A percentile compares a stretch with the other conserved stretches of the same genome.
Conservation (phyloP, 2,797 vertebrate species). For the Hafferia zeledoni region DNA sequence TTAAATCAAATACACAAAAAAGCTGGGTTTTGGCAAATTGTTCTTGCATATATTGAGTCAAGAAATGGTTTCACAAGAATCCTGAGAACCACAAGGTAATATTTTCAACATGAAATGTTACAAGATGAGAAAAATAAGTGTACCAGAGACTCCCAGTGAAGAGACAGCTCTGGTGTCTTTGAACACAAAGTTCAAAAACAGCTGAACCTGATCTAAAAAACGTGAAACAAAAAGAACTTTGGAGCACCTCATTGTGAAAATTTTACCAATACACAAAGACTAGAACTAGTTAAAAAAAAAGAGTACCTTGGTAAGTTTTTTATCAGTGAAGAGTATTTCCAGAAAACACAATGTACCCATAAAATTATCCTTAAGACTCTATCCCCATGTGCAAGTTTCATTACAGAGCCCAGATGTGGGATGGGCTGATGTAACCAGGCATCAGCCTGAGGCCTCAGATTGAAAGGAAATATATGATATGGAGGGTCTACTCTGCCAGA, state of each 20-base stretch:
- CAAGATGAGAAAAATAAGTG: background rate
- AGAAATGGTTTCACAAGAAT: background rate
- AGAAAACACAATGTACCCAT: background rate
- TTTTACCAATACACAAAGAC: background rate
- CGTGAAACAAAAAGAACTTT: background rate
- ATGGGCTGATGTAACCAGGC: background rate
- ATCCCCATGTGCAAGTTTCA: background rate
- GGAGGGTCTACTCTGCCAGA: background rate
- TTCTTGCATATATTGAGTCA: background rate
- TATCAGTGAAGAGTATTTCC: background rate
- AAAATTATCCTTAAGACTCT: background rate
- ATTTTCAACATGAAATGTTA: background rate
- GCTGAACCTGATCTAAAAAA: background rate
- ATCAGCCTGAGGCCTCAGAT: background rate
- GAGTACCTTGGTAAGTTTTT: background rate
- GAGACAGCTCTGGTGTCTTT: background rate
- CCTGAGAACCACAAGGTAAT: background rate
- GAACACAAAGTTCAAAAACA: background rate
- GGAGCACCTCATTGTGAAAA: background rate
- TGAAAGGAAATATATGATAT: background rate
- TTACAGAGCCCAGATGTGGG: background rate
- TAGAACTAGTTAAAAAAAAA: background rate
- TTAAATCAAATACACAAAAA: background rate
- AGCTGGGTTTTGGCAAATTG: background rate
- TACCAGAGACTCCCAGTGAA: background rate